Evolutionary conservation across 2,888 invertebrate genomes (phyloP).

Genomic region (Heliconius sara): DNA sequence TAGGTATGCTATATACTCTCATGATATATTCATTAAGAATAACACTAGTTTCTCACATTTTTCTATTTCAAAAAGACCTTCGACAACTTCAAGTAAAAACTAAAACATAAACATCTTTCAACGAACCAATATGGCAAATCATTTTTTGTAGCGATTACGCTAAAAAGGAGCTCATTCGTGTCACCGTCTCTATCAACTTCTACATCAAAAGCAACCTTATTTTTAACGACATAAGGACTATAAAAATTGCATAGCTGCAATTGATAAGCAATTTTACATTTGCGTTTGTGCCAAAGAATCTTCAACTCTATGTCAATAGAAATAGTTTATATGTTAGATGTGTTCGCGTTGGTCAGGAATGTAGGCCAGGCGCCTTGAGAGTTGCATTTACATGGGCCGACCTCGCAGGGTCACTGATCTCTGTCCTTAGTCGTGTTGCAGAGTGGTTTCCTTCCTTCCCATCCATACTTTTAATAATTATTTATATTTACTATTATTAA

Average conservation of each 20-base stretch:
- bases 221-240: constrained; percentile 34
- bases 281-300: constrained; percentile 44
- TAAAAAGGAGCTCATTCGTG: constrained; percentile 77
- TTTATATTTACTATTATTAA: constrained; percentile 19
- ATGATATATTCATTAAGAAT: not conserved
- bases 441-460: constrained; percentile 77
- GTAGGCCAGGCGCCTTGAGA: constrained; percentile 80
- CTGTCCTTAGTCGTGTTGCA: constrained; percentile 55
- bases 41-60: constrained; percentile 2
- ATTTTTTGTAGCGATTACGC: constrained; percentile 69
- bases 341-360: constrained; percentile 54
- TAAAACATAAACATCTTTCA: constrained; percentile 42
- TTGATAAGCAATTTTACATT: constrained; percentile 38
- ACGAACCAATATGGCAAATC: constrained; percentile 49
- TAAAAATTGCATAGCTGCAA: constrained; percentile 46
- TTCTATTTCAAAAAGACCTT: constrained; percentile 21
- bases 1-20: not conserved
- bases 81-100: constrained; percentile 34
- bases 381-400: constrained; percentile 75
- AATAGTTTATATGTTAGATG: constrained; percentile 36
- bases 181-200: constrained; percentile 71
- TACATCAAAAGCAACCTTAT: constrained; percentile 56
- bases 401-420: constrained; percentile 78
- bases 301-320: constrained; percentile 40
- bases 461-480: constrained; percentile 46